Evolutionary conservation across 2,797 vertebrate species (phyloP).

Genomic region (Chloroceryle inda): DNA sequence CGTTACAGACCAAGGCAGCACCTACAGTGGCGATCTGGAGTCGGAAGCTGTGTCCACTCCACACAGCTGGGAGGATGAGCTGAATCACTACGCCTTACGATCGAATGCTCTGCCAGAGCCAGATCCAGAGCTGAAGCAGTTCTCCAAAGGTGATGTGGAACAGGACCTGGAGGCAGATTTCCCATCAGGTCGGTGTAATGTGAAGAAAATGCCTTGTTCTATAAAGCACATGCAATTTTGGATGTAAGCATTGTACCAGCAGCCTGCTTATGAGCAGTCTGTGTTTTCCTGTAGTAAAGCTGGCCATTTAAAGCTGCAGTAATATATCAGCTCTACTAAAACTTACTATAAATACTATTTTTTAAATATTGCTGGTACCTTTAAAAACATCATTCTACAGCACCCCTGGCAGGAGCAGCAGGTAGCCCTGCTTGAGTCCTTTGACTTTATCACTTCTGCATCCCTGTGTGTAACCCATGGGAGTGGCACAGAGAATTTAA

Average conservation of each 20-base stretch:
- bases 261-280: neutral
- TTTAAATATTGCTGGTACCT: neutral
- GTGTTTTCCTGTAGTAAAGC: neutral
- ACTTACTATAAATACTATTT: neutral
- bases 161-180: slow-evolving; percentile 95
- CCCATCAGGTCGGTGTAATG: slow-evolving; percentile 85
- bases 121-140: slow-evolving; percentile 75
- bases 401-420: neutral
- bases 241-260: neutral
- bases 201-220: neutral
- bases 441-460: neutral
- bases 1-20: slow-evolving; percentile 88
- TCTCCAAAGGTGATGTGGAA: slow-evolving; percentile 80
- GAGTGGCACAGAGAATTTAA: neutral
- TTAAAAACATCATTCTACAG: neutral
- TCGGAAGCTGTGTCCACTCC: slow-evolving; percentile 91
- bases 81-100: slow-evolving; percentile 84
- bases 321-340: neutral
- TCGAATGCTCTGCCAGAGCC: slow-evolving; percentile 80
- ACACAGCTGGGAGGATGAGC: slow-evolving; percentile 92
- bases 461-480: neutral
- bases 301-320: neutral
- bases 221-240: neutral
- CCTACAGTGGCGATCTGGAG: slow-evolving; percentile 91
- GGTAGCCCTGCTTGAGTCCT: neutral